Evolutionary conservation across 2,797 vertebrate genomes (phyloP).

Genomic region (Myotis planiceps): DNA sequence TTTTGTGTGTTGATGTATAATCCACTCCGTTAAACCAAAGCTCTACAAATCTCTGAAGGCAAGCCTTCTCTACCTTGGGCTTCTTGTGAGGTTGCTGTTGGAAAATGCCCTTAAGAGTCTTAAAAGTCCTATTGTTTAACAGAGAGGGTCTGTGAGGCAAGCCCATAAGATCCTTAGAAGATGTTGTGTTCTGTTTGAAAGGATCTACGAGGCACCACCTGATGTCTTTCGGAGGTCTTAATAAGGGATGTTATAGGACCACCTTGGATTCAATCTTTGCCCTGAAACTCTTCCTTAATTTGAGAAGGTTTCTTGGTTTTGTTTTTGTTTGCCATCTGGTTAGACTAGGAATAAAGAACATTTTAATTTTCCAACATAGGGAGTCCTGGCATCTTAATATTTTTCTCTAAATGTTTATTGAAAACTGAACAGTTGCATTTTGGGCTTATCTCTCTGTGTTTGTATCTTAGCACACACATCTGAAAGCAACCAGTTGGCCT

Average conservation of each 20-base stretch:
- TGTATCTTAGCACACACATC: background rate
- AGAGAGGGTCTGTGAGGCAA: background rate
- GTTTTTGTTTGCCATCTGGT: background rate
- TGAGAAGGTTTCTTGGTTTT: background rate
- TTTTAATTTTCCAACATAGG: conserved; percentile 17
- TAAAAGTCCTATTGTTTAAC: background rate
- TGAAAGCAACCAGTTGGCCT: background rate
- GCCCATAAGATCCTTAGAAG: background rate
- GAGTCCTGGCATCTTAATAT: background rate
- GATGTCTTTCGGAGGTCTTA: background rate
- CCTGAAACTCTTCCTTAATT: background rate
- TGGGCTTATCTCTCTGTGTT: background rate
- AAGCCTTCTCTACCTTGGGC: background rate
- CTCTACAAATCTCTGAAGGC: background rate
- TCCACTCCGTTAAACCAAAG: background rate
- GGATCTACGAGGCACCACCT: background rate
- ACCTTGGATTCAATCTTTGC: background rate
- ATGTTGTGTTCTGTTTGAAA: background rate
- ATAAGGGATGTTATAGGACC: background rate
- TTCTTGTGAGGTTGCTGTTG: background rate
- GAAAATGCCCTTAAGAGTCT: background rate
- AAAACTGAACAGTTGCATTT: background rate
- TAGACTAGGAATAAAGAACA: background rate
- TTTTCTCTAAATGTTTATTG: conserved; percentile 7
- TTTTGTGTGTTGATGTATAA: background rate